Evolutionary conservation across 2,797 vertebrate species (phyloP).

Genomic region (Selene dorsalis): DNA sequence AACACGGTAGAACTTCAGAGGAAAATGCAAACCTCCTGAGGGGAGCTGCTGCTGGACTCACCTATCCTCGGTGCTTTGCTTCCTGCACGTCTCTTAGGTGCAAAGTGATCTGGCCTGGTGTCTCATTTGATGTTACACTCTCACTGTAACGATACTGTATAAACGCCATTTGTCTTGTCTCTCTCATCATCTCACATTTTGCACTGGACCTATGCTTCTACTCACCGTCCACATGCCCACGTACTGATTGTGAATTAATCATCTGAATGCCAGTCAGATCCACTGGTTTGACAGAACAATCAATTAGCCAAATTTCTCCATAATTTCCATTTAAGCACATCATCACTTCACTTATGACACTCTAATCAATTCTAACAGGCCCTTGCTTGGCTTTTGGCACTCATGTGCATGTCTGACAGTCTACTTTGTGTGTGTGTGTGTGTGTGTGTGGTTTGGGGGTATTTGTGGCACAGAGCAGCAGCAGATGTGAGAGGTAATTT

Average conservation of each 20-base stretch:
- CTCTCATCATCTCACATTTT: neutral
- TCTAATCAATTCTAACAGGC: conserved; percentile 78
- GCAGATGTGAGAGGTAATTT: conserved; percentile 83
- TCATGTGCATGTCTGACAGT: conserved; percentile 21
- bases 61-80: neutral
- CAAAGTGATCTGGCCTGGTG: neutral
- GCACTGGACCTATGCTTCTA: neutral
- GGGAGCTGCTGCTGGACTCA: neutral
- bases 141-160: too few species aligned
- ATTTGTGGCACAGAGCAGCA: conserved; percentile 71
- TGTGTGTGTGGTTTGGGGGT: conserved; percentile 32
- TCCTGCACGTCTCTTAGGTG: neutral
- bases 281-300: conserved; percentile 71
- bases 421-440: conserved; percentile 28
- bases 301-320: conserved; percentile 67
- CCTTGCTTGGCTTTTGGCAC: conserved; percentile 38
- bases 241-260: neutral
- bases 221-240: neutral
- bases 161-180: neutral
- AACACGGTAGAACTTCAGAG: conserved; percentile 33
- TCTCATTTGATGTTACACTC: neutral
- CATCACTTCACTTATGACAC: conserved; percentile 78
- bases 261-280: conserved; percentile 54
- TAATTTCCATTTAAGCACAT: conserved; percentile 80
- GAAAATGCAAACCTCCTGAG: conserved; percentile 11